Evolutionary conservation across 2,797 vertebrate species (phyloP).

Genomic region (Eidolon dupreanum): DNA sequence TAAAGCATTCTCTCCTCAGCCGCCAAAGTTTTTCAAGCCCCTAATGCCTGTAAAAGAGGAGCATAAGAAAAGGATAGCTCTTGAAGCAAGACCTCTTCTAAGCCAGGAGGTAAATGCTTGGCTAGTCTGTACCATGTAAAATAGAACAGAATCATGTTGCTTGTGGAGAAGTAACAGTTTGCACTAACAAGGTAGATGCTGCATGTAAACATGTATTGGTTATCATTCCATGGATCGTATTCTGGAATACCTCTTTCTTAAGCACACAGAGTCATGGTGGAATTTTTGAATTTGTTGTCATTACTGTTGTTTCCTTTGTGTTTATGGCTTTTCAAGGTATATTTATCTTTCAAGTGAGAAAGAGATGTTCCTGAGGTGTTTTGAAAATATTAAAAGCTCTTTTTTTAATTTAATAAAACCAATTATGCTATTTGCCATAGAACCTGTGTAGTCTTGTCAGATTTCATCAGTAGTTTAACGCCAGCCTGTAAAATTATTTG

Average conservation of each 20-base stretch:
- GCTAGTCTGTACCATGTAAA: not conserved
- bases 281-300: not conserved
- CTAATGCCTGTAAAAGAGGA: constrained; percentile 97
- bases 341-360: constrained; percentile 36
- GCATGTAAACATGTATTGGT: not conserved
- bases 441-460: not conserved
- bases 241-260: constrained; percentile 5
- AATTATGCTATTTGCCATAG: not conserved
- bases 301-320: not conserved
- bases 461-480: not conserved
- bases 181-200: not conserved
- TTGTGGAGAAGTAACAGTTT: not conserved
- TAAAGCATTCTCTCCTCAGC: constrained; percentile 96
- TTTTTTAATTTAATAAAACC: not conserved
- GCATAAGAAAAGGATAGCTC: constrained; percentile 90
- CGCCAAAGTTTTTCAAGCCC: constrained; percentile 97
- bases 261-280: not conserved
- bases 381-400: not conserved
- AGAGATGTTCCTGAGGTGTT: not conserved
- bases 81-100: constrained; percentile 95
- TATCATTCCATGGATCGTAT: rapidly evolving
- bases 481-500: not conserved
- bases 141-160: rapidly evolving
- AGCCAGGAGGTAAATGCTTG: constrained; percentile 93
- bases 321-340: not conserved